phyloP scores from a whole-genome alignment of 2,797 vertebrate genomes.

The Xenopus petersii region DNA sequence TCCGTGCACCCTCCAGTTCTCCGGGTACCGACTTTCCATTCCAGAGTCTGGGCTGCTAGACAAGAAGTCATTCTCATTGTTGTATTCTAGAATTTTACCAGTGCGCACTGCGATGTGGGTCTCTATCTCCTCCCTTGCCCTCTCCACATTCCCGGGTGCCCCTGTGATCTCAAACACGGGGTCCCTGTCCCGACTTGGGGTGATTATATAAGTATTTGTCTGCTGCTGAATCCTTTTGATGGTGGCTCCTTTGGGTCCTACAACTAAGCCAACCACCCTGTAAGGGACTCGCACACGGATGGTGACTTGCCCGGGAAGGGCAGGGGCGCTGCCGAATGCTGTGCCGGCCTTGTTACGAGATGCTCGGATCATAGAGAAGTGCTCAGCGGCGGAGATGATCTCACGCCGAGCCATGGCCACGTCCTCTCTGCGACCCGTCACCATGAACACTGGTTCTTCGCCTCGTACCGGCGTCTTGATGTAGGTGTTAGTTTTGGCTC shows the following conservation, averaged over 20 bases:
- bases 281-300: conserved; percentile 96
- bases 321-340: conserved; percentile 75
- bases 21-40: conserved; percentile 85
- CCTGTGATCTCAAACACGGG: conserved; percentile 97
- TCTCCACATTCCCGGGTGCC: conserved; percentile 88
- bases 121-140: conserved; percentile 94
- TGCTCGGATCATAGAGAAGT: conserved; percentile 97
- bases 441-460: conserved; percentile 95
- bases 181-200: conserved; percentile 92
- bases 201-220: conserved; percentile 98
- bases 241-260: conserved; percentile 95
- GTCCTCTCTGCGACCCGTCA: conserved; percentile 92
- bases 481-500: conserved; percentile 98
- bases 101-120: conserved; percentile 96
- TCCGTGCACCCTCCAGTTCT: conserved; percentile 79
- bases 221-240: conserved; percentile 98
- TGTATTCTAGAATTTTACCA: conserved; percentile 92
- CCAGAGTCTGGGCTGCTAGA: conserved; percentile 79
- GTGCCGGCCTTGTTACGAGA: conserved; percentile 87
- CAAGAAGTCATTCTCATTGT: conserved; percentile 94
- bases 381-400: conserved; percentile 95
- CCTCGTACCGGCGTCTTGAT: conserved; percentile 96
- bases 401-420: conserved; percentile 92
- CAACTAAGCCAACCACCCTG: conserved; percentile 93
- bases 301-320: conserved; percentile 94